phyloP scores from a whole-genome alignment of 1,140 invertebrate species.

The Periplaneta americana region DNA sequence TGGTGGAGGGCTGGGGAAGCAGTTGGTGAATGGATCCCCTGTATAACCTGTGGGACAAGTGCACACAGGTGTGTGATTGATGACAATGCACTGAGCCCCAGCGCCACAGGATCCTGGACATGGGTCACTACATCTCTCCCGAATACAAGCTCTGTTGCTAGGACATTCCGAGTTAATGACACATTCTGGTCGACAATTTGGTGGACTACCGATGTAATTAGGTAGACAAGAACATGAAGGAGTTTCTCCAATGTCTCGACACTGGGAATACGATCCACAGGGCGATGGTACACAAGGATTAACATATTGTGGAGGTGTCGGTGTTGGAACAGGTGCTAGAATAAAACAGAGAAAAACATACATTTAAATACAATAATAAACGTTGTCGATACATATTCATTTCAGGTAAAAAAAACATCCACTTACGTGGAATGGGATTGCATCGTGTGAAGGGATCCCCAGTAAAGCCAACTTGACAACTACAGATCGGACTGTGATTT shows the following conservation, averaged over 20 bases:
- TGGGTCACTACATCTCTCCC: constrained; percentile 65
- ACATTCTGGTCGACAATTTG: constrained; percentile 59
- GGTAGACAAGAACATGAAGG: constrained; percentile 29
- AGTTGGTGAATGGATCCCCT: constrained; percentile 20
- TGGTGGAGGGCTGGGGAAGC: constrained; percentile 25
- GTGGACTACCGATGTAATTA: constrained; percentile 31
- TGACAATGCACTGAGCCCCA: constrained; percentile 49
- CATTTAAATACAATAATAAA: background rate
- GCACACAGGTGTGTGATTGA: constrained; percentile 51
- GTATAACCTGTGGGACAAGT: constrained; percentile 37
- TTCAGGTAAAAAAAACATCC: background rate
- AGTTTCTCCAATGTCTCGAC: constrained; percentile 25
- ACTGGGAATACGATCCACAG: constrained; percentile 46
- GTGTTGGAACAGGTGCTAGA: constrained; percentile 30
- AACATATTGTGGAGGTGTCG: constrained; percentile 25
- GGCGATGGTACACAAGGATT: constrained; percentile 63
- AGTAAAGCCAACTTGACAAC: constrained; percentile 37
- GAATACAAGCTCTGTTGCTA: constrained; percentile 39
- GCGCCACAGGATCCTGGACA: constrained; percentile 65
- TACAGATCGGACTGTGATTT: constrained; percentile 46
- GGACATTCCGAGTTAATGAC: constrained; percentile 62
- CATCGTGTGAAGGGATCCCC: constrained; percentile 49
- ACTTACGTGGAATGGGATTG: constrained; percentile 39
- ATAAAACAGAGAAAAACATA: constrained; percentile 23
- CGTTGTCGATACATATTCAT: background rate